Evolutionary conservation across 1,140 invertebrate species (phyloP).

Genomic region (Penaeus indicus): DNA sequence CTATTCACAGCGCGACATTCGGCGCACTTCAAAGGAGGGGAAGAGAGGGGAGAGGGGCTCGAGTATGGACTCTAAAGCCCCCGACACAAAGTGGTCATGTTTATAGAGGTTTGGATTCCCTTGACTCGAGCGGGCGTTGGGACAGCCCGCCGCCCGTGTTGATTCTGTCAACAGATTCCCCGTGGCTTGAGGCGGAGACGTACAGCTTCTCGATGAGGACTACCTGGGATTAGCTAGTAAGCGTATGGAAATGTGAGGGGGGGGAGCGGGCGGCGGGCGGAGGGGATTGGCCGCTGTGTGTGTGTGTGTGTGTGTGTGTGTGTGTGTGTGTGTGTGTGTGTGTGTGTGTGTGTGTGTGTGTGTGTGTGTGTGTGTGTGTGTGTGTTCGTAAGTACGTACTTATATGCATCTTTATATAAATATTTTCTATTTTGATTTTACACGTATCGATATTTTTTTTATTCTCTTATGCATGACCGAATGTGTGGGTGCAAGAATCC

Average conservation of each 20-base stretch:
- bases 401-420: too few species aligned
- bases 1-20: too few species aligned
- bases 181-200: constrained; percentile 39
- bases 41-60: background rate
- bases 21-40: background rate
- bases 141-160: constrained; percentile 6
- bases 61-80: background rate
- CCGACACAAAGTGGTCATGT: too few species aligned
- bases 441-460: too few species aligned
- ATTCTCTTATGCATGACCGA: too few species aligned
- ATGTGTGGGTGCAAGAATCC: too few species aligned
- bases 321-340: constrained; percentile 10
- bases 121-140: constrained; percentile 22
- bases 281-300: background rate
- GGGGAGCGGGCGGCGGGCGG: background rate
- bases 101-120: background rate
- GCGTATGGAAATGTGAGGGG: constrained; percentile 38
- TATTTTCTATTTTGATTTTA: too few species aligned
- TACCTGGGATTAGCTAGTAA: constrained; percentile 35
- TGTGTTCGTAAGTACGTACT: too few species aligned
- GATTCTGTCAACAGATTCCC: constrained; percentile 55
- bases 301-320: constrained; percentile 10
- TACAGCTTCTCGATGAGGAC: constrained; percentile 49
- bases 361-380: constrained; percentile 10
- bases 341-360: constrained; percentile 29